Conservation (phyloP, 2,888 invertebrate genomes). For the Abscondita cerata region DNA sequence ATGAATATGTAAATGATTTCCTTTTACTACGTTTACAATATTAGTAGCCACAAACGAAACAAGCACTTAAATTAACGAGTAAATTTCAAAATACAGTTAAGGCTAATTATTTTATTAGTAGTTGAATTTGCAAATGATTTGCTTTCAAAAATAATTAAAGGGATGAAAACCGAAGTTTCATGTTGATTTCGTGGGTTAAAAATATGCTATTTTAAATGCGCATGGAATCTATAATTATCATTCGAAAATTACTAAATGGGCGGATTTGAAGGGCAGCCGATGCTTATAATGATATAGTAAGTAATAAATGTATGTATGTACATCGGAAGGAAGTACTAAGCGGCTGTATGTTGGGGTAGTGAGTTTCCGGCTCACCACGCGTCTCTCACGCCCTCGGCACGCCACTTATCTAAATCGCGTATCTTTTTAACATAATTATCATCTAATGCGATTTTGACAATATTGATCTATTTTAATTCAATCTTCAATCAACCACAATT, state of each 20-base stretch:
- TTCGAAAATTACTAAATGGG: constrained; percentile 24
- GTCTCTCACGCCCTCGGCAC: constrained; percentile 46
- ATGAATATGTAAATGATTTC: constrained; percentile 9
- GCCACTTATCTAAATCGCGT: constrained; percentile 34
- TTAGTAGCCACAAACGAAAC: constrained; percentile 5
- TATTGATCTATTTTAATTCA: neutral
- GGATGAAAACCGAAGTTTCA: constrained; percentile 19
- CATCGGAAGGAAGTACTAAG: constrained; percentile 50
- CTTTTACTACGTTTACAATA: constrained; percentile 6
- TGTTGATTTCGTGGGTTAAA: constrained; percentile 12
- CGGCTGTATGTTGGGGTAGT: constrained; percentile 48
- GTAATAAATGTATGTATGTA: constrained; percentile 44
- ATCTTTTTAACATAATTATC: constrained; percentile 17
- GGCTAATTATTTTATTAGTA: constrained; percentile 12
- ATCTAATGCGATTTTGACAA: neutral
- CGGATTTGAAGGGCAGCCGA: constrained; percentile 30
- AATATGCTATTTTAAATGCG: constrained; percentile 18
- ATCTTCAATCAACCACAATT: no score
- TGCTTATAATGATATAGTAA: constrained; percentile 47
- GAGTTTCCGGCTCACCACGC: constrained; percentile 52
- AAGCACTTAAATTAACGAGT: constrained; percentile 6
- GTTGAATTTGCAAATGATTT: constrained; percentile 10
- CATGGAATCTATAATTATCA: constrained; percentile 29
- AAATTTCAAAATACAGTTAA: constrained; percentile 5
- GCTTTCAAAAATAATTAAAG: constrained; percentile 22